phyloP scores from a whole-genome alignment of 1,140 invertebrate genomes.

The Spodoptera litura region DNA sequence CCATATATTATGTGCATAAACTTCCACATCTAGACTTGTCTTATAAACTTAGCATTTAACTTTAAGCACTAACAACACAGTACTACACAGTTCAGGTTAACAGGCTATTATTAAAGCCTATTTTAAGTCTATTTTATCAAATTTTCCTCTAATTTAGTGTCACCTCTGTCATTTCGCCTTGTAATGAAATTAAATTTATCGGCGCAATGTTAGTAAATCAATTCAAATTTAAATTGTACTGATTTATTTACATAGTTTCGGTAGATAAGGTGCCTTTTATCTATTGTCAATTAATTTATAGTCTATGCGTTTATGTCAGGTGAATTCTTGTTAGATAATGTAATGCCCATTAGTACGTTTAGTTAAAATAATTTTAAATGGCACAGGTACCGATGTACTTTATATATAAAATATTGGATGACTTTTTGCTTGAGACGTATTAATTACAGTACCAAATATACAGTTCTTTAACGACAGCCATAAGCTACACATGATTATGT shows the following conservation, averaged over 20 bases:
- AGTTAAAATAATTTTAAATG: no score
- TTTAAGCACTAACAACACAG: conserved; percentile 9
- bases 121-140: conserved; percentile 24
- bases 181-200: conserved; percentile 31
- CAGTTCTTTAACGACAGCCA: background rate
- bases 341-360: background rate
- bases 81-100: conserved; percentile 11
- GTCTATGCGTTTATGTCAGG: conserved; percentile 5
- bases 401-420: no score
- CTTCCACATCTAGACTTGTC: no score
- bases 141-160: conserved; percentile 31
- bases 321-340: background rate
- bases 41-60: background rate
- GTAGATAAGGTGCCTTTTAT: conserved; percentile 28
- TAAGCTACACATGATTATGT: background rate
- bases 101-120: background rate
- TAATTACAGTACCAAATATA: no score
- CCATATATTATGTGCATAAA: no score
- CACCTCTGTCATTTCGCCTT: conserved; percentile 22
- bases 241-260: conserved; percentile 29
- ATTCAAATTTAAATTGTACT: conserved; percentile 33
- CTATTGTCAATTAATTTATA: conserved; percentile 20
- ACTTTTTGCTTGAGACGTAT: no score
- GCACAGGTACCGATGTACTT: no score
- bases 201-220: conserved; percentile 18